Conservation (phyloP, 2,113 vertebrate species). For the Mustelus asterias region DNA sequence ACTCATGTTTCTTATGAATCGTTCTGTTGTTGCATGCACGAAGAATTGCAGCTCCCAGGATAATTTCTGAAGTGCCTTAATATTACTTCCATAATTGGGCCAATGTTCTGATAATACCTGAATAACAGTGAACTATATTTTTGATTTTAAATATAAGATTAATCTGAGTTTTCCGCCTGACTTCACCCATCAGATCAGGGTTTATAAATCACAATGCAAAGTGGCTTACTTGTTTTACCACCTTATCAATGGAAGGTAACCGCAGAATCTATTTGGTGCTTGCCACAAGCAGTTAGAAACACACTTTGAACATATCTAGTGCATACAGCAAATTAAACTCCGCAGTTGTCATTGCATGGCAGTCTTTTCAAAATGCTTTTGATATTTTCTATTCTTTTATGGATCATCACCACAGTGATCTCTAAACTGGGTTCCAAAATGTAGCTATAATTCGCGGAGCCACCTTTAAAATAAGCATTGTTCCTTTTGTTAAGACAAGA, state of each 20-base stretch:
- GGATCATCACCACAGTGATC: neutral
- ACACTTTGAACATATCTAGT: neutral
- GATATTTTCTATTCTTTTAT: neutral
- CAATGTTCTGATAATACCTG: neutral
- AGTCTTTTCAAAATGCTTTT: conserved; percentile 30
- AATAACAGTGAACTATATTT: neutral
- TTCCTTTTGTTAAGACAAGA: neutral
- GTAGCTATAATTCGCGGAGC: neutral
- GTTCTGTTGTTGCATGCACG: conserved; percentile 8
- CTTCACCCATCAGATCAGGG: neutral
- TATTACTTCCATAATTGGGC: neutral
- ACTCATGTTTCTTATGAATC: neutral
- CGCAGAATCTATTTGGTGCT: neutral
- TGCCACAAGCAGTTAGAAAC: neutral
- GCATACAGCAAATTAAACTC: neutral
- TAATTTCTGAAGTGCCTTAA: neutral
- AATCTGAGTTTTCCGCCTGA: neutral
- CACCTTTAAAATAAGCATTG: neutral
- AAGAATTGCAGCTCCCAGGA: neutral
- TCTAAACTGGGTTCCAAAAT: neutral
- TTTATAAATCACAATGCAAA: neutral
- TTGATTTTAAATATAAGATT: neutral
- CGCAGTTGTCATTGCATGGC: neutral
- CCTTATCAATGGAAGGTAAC: neutral
- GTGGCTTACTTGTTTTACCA: neutral